Evolutionary conservation across 2,797 vertebrate species (phyloP).

Genomic region (Syndactyla subalaris): DNA sequence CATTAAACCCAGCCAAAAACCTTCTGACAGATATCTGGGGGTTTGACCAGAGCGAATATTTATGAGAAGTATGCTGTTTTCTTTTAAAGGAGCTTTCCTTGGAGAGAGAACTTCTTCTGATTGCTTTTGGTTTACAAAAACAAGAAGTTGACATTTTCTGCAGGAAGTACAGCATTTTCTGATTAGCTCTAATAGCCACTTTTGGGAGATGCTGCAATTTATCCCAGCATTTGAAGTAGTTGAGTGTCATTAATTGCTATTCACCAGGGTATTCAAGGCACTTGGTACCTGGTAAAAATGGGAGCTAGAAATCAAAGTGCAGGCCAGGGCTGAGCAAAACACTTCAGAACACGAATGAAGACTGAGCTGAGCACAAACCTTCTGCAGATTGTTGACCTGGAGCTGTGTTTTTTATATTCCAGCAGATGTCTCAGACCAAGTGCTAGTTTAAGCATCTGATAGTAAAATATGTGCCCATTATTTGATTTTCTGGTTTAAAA

Average conservation of each 20-base stretch:
- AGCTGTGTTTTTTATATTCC: background rate
- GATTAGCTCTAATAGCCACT: constrained; percentile 72
- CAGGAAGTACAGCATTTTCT: constrained; percentile 69
- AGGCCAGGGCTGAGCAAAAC: constrained; percentile 36
- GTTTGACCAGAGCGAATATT: background rate
- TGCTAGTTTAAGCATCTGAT: background rate
- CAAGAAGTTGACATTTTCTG: constrained; percentile 72
- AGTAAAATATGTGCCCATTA: background rate
- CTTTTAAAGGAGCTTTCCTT: constrained; percentile 32
- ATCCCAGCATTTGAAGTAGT: constrained; percentile 55
- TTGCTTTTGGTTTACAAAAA: constrained; percentile 59
- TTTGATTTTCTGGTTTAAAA: background rate
- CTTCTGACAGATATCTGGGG: background rate
- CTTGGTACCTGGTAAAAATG: constrained; percentile 47
- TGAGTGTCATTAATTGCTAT: constrained; percentile 67
- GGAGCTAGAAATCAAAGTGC: constrained; percentile 11
- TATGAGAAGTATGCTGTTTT: background rate
- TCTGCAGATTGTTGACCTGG: background rate
- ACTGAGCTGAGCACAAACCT: background rate
- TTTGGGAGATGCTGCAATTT: constrained; percentile 65
- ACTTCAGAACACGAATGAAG: background rate
- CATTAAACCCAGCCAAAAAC: background rate
- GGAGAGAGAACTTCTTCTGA: constrained; percentile 36
- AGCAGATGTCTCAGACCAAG: background rate
- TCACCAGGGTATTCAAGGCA: constrained; percentile 33